Conservation (phyloP, 2,797 vertebrate genomes). For the Paguma larvata region DNA sequence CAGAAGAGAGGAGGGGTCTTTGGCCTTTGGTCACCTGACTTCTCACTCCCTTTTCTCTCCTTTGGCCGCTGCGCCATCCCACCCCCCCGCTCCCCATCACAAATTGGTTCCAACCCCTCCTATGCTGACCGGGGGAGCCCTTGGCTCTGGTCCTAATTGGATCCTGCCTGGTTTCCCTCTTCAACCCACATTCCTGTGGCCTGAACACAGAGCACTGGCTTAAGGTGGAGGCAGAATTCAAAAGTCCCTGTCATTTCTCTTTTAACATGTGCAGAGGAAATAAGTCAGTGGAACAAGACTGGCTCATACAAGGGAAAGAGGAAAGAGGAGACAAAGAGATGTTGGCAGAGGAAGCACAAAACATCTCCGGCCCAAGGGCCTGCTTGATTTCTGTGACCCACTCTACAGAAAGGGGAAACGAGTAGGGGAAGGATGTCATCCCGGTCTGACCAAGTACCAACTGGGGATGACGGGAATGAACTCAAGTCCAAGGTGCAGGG, state of each 20-base stretch:
- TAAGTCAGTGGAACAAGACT: conserved; percentile 63
- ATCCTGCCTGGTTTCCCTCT: background rate
- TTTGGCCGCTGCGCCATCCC: background rate
- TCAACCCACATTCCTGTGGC: background rate
- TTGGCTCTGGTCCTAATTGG: background rate
- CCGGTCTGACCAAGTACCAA: background rate
- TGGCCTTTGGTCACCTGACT: background rate
- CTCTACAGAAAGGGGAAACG: background rate
- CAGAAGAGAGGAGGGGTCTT: too few species aligned
- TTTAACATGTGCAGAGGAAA: conserved; percentile 54
- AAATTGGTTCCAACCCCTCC: background rate
- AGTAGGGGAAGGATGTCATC: background rate
- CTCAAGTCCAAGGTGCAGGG: background rate
- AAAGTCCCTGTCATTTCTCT: background rate
- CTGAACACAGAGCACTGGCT: background rate
- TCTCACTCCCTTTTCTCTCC: background rate
- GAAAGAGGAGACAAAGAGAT: conserved; percentile 68
- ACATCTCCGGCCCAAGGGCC: background rate
- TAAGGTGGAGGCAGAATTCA: background rate
- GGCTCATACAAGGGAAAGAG: conserved; percentile 19
- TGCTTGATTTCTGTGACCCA: background rate
- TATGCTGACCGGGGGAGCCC: background rate
- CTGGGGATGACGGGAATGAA: background rate
- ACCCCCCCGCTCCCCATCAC: background rate
- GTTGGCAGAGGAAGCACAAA: conserved; percentile 31